Percentiles rank a stretch among this genome's conserved stretches.
phyloP scores from a whole-genome alignment of 2,888 invertebrate species.

The Amorpha juglandis region DNA sequence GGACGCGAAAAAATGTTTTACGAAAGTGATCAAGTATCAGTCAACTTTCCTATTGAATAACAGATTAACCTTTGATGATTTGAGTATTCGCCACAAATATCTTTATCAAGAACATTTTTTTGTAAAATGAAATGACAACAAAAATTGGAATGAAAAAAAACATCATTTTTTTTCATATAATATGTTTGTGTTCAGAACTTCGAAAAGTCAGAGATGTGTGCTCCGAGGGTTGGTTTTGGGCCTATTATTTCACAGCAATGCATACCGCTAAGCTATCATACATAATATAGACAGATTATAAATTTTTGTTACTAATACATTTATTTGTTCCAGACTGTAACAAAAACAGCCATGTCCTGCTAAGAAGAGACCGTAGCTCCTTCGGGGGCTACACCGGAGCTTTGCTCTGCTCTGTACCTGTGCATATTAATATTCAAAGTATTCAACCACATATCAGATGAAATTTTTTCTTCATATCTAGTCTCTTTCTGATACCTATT shows the following conservation, averaged over 20 bases:
- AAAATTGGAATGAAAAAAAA: too few relatives aligned
- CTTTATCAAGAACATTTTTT: too few relatives aligned
- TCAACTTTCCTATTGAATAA: conserved; percentile 2
- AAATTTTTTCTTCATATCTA: conserved; percentile 26
- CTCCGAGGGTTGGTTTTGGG: too few relatives aligned
- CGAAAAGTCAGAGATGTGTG: too few relatives aligned
- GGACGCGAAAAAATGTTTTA: background rate
- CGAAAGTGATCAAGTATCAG: background rate
- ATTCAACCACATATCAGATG: conserved; percentile 41
- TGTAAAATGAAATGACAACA: too few relatives aligned
- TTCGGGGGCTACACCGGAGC: conserved; percentile 60
- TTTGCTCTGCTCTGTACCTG: conserved; percentile 55
- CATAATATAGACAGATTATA: too few relatives aligned
- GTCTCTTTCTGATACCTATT: background rate
- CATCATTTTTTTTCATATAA: too few relatives aligned
- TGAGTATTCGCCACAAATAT: background rate
- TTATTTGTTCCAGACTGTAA: conserved; percentile 63
- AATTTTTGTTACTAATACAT: background rate
- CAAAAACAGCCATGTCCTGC: conserved; percentile 63
- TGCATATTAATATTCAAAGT: conserved; percentile 32
- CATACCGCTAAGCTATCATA: too few relatives aligned
- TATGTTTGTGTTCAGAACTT: too few relatives aligned
- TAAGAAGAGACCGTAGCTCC: conserved; percentile 61
- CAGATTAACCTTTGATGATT: background rate
- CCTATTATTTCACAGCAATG: too few relatives aligned